Base-by-base conservation (phyloP, 2,113 vertebrate species). In the Lota lota region DNA sequence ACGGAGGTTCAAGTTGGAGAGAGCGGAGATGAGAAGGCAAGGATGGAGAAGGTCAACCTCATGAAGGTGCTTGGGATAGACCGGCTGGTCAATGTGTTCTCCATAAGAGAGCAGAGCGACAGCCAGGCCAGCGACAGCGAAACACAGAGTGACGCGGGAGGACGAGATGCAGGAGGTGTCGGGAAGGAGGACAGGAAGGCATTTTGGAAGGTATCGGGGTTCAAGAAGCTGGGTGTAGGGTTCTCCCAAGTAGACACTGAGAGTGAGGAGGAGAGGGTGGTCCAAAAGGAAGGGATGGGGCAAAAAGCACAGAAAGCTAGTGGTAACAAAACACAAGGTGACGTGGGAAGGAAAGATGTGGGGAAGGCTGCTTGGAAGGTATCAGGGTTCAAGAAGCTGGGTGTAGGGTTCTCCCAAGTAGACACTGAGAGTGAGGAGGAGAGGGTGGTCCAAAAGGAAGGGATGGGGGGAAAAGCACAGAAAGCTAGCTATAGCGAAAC, bases 31-130 rank as follows among this genome's bases (percentile, higher is more conserved):
- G 69, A 15, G 1, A 19, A n/a, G 6, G 5, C 1, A 33, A 68
- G 12, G 51, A 76, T 0, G 24, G 74, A 79, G 47, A 86, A 70
- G 10, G 15, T 15, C 0, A 79, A 54, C 61, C 58, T 88, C 16
- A 63, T 85, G 1, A 86, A 82, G 20, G 59, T 70, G 66, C 50
- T 87, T 62, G 76, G 77, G 1, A 64, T 85, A 1, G 75, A 69
- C 11, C 72, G 74, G 68, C 28, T 85, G 14, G 84, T 79, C 51
- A 84, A 63, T 68, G 74, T 22, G 17, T 2, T 78, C n/a, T 66
- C 74, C 2, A 78, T 69, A 66, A 57, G 12, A 65, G 1, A 51
- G 60, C 1, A 1, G 18, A 5, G 33, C 8, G 19, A 75, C 18
- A 28, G 33, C 11, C 19, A n/a, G 7, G 53, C 2, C 12, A 76